A percentile compares a stretch with the other conserved stretches of the same genome.
Conservation (phyloP, 30 jellyfish, hydroid and myxozoan genomes). For the Turritopsis dohrnii region DNA sequence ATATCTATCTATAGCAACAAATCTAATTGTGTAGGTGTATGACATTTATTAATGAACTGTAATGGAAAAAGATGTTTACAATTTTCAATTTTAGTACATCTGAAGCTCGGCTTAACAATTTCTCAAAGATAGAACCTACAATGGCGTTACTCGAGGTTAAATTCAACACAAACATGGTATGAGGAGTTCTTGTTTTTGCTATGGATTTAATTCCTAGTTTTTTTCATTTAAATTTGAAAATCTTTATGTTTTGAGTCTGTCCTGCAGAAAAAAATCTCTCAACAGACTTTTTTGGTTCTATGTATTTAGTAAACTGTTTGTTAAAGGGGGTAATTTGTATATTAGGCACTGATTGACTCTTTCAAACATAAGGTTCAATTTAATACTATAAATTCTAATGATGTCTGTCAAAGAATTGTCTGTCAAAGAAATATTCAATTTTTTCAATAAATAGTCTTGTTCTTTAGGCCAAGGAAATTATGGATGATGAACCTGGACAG, state of each 20-base stretch:
- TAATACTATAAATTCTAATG: too few species aligned
- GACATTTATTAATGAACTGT: not conserved
- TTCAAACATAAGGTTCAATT: not conserved
- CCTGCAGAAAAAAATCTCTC: too few species aligned
- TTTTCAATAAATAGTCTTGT: not conserved
- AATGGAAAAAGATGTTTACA: not conserved
- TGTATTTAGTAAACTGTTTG: too few species aligned
- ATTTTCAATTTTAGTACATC: conserved; percentile 51
- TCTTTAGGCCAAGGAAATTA: conserved; percentile 82
- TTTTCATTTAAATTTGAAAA: too few species aligned
- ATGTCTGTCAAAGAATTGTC: not conserved
- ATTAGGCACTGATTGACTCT: too few species aligned
- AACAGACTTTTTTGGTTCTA: too few species aligned
- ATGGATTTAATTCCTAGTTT: too few species aligned
- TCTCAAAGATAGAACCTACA: conserved; percentile 79
- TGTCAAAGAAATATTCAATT: not conserved
- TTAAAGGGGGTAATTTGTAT: too few species aligned
- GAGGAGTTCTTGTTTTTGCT: too few species aligned
- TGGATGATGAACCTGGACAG: conserved; percentile 81
- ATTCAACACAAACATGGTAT: conserved; percentile 84
- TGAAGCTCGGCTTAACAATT: conserved; percentile 77
- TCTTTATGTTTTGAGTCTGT: too few species aligned
- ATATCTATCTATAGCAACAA: too few species aligned
- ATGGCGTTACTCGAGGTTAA: conserved; percentile 75
- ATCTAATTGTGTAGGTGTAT: too few species aligned